These are phyloP conservation scores for Platycheirus albimanus DNA, from an alignment of 2,888 invertebrate species.

Conservation along the genomic window DNA sequence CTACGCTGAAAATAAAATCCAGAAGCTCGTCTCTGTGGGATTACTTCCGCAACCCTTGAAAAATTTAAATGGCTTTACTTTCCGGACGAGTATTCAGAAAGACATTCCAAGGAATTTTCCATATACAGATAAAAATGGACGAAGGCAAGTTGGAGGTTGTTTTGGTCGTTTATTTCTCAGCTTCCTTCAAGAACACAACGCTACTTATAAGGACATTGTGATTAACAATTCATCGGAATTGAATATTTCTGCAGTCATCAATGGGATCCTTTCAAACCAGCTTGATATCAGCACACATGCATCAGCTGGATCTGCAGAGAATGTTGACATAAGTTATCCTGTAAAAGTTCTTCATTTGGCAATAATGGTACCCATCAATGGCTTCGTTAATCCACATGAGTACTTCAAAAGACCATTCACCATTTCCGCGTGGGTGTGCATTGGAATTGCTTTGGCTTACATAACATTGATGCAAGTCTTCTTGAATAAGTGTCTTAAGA, in stretches of 20 bases:
- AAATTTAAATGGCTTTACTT: slow-evolving; percentile 27
- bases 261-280: background rate
- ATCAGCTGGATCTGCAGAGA: background rate
- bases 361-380: slow-evolving; percentile 34
- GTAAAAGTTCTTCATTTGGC: background rate
- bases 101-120: slow-evolving; percentile 15
- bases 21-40: background rate
- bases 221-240: background rate
- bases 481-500: background rate
- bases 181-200: slow-evolving; percentile 45
- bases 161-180: slow-evolving; percentile 1
- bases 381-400: slow-evolving; percentile 8
- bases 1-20: background rate
- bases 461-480: slow-evolving; percentile 15
- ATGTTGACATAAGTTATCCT: slow-evolving; percentile 19
- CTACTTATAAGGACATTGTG: background rate
- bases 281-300: slow-evolving; percentile 43
- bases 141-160: background rate
- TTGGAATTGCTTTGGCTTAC: slow-evolving; percentile 26
- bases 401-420: slow-evolving; percentile 42
- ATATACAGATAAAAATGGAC: background rate
- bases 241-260: background rate
- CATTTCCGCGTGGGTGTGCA: slow-evolving; percentile 2
- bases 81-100: slow-evolving; percentile 4
- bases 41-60: slow-evolving; percentile 8